Percentiles rank a stretch among this genome's conserved stretches.
phyloP scores from a whole-genome alignment of 2,888 invertebrate genomes.

The Papilio elwesi region DNA sequence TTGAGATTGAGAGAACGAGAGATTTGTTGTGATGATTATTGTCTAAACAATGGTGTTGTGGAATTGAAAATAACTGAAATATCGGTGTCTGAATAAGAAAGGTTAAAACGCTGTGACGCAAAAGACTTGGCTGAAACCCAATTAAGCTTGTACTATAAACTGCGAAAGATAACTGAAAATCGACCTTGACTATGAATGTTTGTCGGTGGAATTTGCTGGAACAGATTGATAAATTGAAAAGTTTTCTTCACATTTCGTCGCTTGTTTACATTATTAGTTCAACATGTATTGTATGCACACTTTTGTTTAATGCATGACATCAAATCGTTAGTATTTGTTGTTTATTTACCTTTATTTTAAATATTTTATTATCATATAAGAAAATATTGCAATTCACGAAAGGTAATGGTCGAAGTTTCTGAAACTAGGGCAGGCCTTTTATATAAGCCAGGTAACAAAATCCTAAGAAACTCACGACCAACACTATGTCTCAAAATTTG shows the following conservation, averaged over 20 bases:
- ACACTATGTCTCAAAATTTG: too few species aligned
- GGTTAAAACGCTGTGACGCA: constrained; percentile 8
- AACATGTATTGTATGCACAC: neutral
- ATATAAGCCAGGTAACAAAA: too few species aligned
- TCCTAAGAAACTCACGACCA: too few species aligned
- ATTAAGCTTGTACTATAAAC: constrained; percentile 2
- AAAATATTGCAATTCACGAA: too few species aligned
- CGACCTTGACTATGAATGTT: constrained; percentile 15
- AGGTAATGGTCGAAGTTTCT: too few species aligned
- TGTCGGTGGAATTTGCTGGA: neutral
- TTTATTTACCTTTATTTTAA: too few species aligned
- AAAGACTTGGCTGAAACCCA: constrained; percentile 13
- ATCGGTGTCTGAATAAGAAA: neutral
- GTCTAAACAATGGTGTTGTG: neutral
- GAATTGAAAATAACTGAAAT: neutral
- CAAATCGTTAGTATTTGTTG: too few species aligned
- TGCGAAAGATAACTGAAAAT: constrained; percentile 13
- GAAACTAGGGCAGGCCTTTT: too few species aligned
- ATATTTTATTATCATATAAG: too few species aligned
- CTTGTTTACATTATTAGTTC: neutral
- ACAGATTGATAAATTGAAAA: too few species aligned
- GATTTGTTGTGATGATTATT: neutral
- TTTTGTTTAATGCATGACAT: neutral
- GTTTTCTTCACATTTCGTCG: neutral
- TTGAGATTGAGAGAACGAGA: too few species aligned